Percentiles rank a stretch among this genome's conserved stretches.
Evolutionary conservation across 2,113 vertebrate genomes (phyloP).

Genomic region (Burhinus bistriatus): DNA sequence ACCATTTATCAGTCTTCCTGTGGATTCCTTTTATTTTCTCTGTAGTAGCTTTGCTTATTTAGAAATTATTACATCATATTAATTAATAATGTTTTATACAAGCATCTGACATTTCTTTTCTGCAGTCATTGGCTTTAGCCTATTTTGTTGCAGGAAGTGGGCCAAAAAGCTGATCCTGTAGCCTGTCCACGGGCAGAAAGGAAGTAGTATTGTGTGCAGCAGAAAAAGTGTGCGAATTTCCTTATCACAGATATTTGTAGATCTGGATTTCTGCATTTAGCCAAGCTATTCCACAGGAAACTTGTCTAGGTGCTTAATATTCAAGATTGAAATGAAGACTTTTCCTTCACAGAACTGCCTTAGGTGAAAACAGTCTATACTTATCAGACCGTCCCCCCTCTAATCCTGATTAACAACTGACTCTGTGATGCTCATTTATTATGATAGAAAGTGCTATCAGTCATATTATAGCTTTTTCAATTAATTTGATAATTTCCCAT

Average conservation of each 20-base stretch:
- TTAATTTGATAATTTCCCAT: slow-evolving; percentile 22
- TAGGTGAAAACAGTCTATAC: not conserved
- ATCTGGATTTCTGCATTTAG: not conserved
- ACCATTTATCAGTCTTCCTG: not conserved
- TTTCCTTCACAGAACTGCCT: not conserved
- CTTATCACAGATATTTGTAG: not conserved
- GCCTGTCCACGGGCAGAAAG: not conserved
- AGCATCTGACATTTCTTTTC: not conserved
- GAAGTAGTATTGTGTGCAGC: not conserved
- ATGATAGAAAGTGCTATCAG: not conserved
- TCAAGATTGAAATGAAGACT: not conserved
- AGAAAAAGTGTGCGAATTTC: not conserved
- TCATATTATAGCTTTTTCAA: not conserved
- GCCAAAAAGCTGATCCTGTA: not conserved
- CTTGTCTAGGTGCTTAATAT: not conserved
- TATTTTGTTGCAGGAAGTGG: not conserved
- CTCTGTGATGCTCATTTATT: not conserved
- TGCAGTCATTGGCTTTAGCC: not conserved
- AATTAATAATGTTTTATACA: not conserved
- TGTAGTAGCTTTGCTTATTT: not conserved
- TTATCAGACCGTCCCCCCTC: not conserved
- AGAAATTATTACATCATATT: not conserved
- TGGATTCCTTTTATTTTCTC: not conserved
- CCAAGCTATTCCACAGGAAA: not conserved
- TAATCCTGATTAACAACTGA: slow-evolving; percentile 18